Evolutionary conservation across 92 coral and sea anemone species (phyloP).

Genomic region (Pocillopora grandis): DNA sequence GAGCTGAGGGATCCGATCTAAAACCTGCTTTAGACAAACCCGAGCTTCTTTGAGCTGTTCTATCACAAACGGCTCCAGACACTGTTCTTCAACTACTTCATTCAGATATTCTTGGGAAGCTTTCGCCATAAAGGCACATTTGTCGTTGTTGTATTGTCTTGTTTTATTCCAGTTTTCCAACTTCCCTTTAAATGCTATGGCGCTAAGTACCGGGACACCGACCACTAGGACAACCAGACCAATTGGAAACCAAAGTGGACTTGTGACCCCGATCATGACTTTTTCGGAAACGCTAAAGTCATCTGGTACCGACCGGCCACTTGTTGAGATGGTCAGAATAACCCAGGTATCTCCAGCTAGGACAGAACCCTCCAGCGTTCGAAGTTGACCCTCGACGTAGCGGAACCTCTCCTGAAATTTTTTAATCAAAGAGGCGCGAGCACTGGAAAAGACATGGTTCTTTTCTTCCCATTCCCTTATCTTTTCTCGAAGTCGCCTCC

Average conservation of each 20-base stretch:
- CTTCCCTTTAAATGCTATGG: constrained; percentile 20
- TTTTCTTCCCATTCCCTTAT: constrained; percentile 52
- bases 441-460: constrained; percentile 22
- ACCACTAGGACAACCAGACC: constrained; percentile 40
- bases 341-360: not conserved
- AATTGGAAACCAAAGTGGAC: constrained; percentile 64
- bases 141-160: constrained; percentile 31
- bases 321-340: too few species aligned
- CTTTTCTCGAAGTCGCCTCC: constrained; percentile 18
- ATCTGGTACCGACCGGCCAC: too few species aligned
- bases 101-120: constrained; percentile 25
- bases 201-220: constrained; percentile 40
- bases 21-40: constrained; percentile 19
- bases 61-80: constrained; percentile 7
- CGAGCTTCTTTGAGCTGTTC: constrained; percentile 28
- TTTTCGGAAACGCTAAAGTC: not conserved
- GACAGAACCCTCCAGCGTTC: constrained; percentile 4
- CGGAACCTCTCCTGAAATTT: constrained; percentile 25
- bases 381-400: constrained; percentile 30
- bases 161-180: constrained; percentile 9
- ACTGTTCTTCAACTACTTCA: not conserved
- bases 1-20: constrained; percentile 40
- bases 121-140: constrained; percentile 31
- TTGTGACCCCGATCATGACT: constrained; percentile 31
- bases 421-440: constrained; percentile 25